phyloP scores from a whole-genome alignment of 2,888 invertebrate genomes.

The Phengaris arion region DNA sequence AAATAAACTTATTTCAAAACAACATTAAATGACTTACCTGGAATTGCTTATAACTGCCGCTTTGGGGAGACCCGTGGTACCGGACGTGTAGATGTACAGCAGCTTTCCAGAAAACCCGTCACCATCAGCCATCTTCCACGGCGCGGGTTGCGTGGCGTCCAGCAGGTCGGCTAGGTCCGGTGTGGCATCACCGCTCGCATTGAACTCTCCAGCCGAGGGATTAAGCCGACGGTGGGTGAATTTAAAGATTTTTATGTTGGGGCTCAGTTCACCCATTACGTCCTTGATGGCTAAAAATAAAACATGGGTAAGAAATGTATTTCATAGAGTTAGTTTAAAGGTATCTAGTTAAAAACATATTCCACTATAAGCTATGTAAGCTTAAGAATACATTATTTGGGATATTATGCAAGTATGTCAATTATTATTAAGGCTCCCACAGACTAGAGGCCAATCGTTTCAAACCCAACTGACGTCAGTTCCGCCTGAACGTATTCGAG shows the following conservation, averaged over 20 bases:
- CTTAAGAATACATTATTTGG: too few relatives aligned
- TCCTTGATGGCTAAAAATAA: slow-evolving; percentile 82
- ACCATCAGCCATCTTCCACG: slow-evolving; percentile 80
- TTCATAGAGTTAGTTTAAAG: too few relatives aligned
- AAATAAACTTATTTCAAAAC: too few relatives aligned
- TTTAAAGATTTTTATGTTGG: slow-evolving; percentile 84
- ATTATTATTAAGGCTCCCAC: too few relatives aligned
- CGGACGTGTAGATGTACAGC: slow-evolving; percentile 98
- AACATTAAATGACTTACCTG: slow-evolving; percentile 77
- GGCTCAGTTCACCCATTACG: slow-evolving; percentile 82
- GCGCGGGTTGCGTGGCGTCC: slow-evolving; percentile 75
- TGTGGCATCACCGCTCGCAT: slow-evolving; percentile 61
- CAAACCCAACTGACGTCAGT: too few relatives aligned
- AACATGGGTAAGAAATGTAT: not conserved
- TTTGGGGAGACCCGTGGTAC: slow-evolving; percentile 98
- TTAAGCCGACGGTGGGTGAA: slow-evolving; percentile 61
- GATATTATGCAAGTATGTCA: too few relatives aligned
- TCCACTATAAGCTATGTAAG: too few relatives aligned
- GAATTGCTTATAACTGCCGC: slow-evolving; percentile 97
- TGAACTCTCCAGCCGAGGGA: slow-evolving; percentile 42
- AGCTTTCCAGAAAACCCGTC: slow-evolving; percentile 88
- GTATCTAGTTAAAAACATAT: too few relatives aligned
- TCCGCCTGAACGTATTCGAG: too few relatives aligned
- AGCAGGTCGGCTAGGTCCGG: slow-evolving; percentile 81
- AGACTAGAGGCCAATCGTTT: too few relatives aligned